Base-by-base conservation (phyloP, 53 echinoderm and acorn worm species). In the Echinometra lucunter region DNA sequence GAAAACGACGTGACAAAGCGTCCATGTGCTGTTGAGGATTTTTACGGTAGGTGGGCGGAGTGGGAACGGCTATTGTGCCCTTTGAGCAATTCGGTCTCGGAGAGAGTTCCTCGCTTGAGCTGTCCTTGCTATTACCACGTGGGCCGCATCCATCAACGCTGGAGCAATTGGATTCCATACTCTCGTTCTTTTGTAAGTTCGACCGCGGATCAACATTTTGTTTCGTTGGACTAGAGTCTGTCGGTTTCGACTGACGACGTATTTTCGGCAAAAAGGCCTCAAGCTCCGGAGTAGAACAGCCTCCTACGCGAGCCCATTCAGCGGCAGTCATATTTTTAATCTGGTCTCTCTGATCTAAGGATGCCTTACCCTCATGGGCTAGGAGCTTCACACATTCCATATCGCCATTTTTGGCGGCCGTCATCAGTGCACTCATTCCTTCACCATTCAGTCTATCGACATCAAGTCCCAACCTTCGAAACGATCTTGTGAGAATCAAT, bases 241-340 rank as follows among this genome's bases (percentile, higher is more conserved):
- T 60, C 1, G 94, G 91, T 91, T 88, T 96, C 38, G 94, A 91
- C 27, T 94, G 94, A 28, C 96, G 91, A 1, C 92, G 92, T 45
- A 92, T 94, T 45, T 92, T 96, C 15, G 90, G 95, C 72, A 95
- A 89, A 37, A 98, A 91, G 16, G 66, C 49, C 44, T 96, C 97
- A 55, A 98, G 89, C 18, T 97, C 96, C 4, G 95, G 96, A 63
- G 89, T 91, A 32, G 94, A 93, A 70, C 97, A 97, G 10, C 97
- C 98, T 17, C 96, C 93, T 72, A 97, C 99, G 32, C 94, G 94
- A 2, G 99, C 99, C 99, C 99, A 99, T n/a, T 99, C 98, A 12
- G 92, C 95, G 23, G 98, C 96, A 25, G 95, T 98, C 95, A 96
- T 98, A 60, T 99, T 96, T 27, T 96, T 91, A 82, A 99, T 92